A percentile compares a stretch with the other conserved stretches of the same genome.
These are phyloP conservation scores for Kuschelorhynchus macadamiae DNA, from an alignment of 2,888 invertebrate genomes.

Conservation along the genomic window DNA sequence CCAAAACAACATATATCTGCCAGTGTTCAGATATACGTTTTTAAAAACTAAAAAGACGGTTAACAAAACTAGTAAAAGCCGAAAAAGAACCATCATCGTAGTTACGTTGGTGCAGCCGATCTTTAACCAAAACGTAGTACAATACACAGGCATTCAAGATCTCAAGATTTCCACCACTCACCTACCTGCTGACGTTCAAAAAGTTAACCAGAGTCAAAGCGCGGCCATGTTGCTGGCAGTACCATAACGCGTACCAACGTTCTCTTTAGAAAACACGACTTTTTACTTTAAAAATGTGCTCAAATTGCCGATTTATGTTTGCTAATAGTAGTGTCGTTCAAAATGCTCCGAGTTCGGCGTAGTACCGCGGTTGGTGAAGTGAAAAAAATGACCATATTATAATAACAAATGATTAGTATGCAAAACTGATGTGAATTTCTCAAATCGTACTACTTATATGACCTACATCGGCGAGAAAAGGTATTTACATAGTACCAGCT, in stretches of 20 bases:
- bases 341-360: background rate
- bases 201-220: constrained; percentile 53
- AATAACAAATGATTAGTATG: constrained; percentile 38
- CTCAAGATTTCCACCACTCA: constrained; percentile 51
- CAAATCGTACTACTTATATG: constrained; percentile 60
- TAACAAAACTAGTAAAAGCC: no score
- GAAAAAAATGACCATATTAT: constrained; percentile 5
- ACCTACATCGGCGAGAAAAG: constrained; percentile 66
- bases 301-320: background rate
- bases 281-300: constrained; percentile 8
- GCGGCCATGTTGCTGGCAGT: constrained; percentile 56
- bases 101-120: constrained; percentile 34
- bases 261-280: constrained; percentile 1
- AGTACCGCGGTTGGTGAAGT: constrained; percentile 4
- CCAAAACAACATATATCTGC: no score
- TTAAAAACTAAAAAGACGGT: no score
- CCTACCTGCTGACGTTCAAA: constrained; percentile 56
- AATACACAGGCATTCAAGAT: constrained; percentile 47
- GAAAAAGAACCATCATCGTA: background rate
- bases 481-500: constrained; percentile 53
- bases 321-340: background rate
- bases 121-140: constrained; percentile 38
- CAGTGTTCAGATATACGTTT: no score
- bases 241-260: constrained; percentile 38
- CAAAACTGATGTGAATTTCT: constrained; percentile 44